Percentiles rank a stretch among this genome's conserved stretches.
These are phyloP conservation scores for Oreortyx pictus DNA, from an alignment of 2,797 vertebrate species.

Conservation along the genomic window DNA sequence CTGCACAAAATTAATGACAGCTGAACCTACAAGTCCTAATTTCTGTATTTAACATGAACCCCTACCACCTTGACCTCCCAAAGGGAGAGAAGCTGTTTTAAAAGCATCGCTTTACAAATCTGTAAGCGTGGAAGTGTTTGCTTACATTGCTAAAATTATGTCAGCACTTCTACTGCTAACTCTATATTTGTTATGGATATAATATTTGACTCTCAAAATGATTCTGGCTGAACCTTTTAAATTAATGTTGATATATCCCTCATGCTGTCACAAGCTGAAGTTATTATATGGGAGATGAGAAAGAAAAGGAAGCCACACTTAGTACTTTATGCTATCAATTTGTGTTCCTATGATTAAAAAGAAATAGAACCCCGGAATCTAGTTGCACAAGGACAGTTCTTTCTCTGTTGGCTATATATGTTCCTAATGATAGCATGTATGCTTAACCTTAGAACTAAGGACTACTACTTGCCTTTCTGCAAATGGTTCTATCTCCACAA, in stretches of 20 bases:
- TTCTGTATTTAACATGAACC: constrained; percentile 41
- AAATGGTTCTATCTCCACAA: neutral
- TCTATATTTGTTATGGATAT: constrained; percentile 15
- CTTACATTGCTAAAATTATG: constrained; percentile 53
- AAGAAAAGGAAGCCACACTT: neutral
- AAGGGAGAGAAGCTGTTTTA: constrained; percentile 26
- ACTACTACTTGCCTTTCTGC: fast-evolving
- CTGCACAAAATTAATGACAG: constrained; percentile 57
- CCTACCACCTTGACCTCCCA: neutral
- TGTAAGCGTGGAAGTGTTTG: constrained; percentile 22
- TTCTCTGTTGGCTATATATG: neutral
- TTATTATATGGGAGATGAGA: neutral
- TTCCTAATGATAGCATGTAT: fast-evolving
- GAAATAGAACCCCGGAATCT: neutral
- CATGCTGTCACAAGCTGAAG: neutral
- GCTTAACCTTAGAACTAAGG: neutral
- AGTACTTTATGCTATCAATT: neutral
- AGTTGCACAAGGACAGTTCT: neutral
- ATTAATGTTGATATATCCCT: constrained; percentile 24
- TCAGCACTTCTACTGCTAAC: constrained; percentile 36
- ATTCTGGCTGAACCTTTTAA: constrained; percentile 46
- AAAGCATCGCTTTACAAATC: constrained; percentile 35
- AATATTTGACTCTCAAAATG: constrained; percentile 34
- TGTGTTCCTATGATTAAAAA: neutral
- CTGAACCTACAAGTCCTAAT: constrained; percentile 23